phyloP scores from a whole-genome alignment of 2,888 invertebrate genomes.

The Zonitis immaculata region DNA sequence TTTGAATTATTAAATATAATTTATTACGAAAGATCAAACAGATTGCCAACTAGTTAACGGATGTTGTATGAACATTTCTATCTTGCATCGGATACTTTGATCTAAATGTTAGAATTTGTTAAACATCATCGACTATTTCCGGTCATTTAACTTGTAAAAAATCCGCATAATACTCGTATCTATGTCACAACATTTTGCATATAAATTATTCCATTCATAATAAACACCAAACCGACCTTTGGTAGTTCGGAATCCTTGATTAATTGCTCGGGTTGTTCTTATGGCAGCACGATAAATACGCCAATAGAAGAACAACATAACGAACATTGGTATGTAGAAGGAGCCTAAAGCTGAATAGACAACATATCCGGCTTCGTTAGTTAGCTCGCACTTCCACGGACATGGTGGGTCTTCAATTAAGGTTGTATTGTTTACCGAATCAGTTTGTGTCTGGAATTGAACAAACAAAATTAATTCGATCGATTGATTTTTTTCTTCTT shows the following conservation, averaged over 20 bases:
- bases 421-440: conserved; percentile 34
- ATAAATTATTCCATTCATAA: too few relatives aligned
- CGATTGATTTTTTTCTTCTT: too few relatives aligned
- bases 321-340: conserved; percentile 96
- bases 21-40: neutral
- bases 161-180: too few relatives aligned
- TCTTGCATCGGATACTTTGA: neutral
- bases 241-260: conserved; percentile 84
- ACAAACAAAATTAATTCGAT: neutral
- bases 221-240: conserved; percentile 55
- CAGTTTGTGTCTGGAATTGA: conserved; percentile 32
- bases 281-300: conserved; percentile 93
- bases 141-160: neutral
- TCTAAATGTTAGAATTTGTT: neutral
- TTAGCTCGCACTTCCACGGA: conserved; percentile 85
- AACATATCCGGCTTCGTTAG: conserved; percentile 92
- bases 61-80: neutral
- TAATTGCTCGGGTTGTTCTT: conserved; percentile 86
- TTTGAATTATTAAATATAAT: neutral
- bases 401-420: conserved; percentile 56
- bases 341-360: conserved; percentile 97
- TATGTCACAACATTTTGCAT: too few relatives aligned
- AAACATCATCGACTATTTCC: neutral
- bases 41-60: neutral
- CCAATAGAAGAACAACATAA: conserved; percentile 98